Evolutionary conservation across 1,140 invertebrate species (phyloP).

Genomic region (Trypoxylus dichotomus): DNA sequence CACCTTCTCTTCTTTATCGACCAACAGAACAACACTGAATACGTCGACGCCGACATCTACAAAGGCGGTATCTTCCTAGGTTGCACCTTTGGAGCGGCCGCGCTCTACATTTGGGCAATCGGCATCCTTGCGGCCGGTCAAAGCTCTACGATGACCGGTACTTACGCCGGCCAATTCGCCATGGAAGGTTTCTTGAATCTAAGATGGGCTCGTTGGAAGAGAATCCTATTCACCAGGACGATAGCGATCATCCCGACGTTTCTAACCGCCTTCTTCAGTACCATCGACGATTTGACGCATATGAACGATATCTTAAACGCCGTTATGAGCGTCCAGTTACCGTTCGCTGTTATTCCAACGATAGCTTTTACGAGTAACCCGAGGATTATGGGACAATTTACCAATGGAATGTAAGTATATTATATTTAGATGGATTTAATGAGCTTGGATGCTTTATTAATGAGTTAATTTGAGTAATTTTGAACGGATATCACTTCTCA

Average conservation of each 20-base stretch:
- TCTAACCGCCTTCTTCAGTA: slow-evolving; percentile 72
- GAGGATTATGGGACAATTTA: slow-evolving; percentile 83
- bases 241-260: slow-evolving; percentile 92
- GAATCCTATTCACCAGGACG: slow-evolving; percentile 82
- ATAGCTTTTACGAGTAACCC: slow-evolving; percentile 84
- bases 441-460: too few species aligned
- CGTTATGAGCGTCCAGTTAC: slow-evolving; percentile 83
- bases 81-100: slow-evolving; percentile 76
- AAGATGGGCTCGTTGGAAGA: slow-evolving; percentile 85
- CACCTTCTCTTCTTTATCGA: too few species aligned
- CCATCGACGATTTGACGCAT: slow-evolving; percentile 74
- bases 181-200: slow-evolving; percentile 90
- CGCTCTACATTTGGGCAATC: slow-evolving; percentile 89
- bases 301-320: slow-evolving; percentile 93
- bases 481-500: too few species aligned
- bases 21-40: slow-evolving; percentile 56
- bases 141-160: slow-evolving; percentile 87
- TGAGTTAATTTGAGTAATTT: too few species aligned
- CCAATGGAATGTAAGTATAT: slow-evolving; percentile 68
- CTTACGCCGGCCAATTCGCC: slow-evolving; percentile 75
- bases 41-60: slow-evolving; percentile 77
- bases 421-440: too few species aligned
- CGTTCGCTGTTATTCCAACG: slow-evolving; percentile 83
- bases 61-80: slow-evolving; percentile 84
- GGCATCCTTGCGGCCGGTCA: slow-evolving; percentile 90